Conservation (phyloP, 1,140 invertebrate genomes). For the Tribolium castaneum region DNA sequence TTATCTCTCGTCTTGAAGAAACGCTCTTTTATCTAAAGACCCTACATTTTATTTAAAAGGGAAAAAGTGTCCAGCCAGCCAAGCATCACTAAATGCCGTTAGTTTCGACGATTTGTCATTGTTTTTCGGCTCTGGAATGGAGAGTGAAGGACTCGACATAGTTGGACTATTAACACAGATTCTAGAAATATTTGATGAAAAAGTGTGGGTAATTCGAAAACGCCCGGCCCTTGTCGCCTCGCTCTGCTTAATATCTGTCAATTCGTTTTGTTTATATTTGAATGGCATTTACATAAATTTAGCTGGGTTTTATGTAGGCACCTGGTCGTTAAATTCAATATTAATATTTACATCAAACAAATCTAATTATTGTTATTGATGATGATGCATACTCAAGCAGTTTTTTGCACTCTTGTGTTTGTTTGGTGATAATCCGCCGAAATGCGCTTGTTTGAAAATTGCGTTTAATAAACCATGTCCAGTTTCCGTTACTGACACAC, state of each 20-base stretch:
- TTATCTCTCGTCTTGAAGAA: background rate
- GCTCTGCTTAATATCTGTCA: background rate
- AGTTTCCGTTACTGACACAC: constrained; percentile 20
- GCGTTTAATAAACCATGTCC: constrained; percentile 1
- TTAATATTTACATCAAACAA: constrained; percentile 27
- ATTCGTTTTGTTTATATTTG: constrained; percentile 27
- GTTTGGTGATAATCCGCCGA: background rate
- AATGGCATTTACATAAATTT: constrained; percentile 30
- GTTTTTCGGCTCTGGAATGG: background rate
- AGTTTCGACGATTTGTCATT: background rate
- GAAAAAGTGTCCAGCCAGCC: background rate
- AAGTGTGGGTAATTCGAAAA: background rate
- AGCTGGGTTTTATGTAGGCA: background rate
- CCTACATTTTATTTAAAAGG: background rate
- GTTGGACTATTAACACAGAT: constrained; percentile 28
- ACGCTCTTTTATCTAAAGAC: background rate
- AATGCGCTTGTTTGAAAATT: background rate
- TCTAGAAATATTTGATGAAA: constrained; percentile 7
- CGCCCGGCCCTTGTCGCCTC: background rate
- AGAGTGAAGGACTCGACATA: constrained; percentile 14
- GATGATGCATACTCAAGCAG: constrained; percentile 21
- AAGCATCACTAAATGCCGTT: background rate
- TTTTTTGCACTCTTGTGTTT: constrained; percentile 5
- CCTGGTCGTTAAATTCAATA: constrained; percentile 15
- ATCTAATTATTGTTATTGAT: constrained; percentile 31